These are phyloP conservation scores for Lasioglossum marginatum DNA, from an alignment of 2,888 invertebrate species.

Conservation along the genomic window DNA sequence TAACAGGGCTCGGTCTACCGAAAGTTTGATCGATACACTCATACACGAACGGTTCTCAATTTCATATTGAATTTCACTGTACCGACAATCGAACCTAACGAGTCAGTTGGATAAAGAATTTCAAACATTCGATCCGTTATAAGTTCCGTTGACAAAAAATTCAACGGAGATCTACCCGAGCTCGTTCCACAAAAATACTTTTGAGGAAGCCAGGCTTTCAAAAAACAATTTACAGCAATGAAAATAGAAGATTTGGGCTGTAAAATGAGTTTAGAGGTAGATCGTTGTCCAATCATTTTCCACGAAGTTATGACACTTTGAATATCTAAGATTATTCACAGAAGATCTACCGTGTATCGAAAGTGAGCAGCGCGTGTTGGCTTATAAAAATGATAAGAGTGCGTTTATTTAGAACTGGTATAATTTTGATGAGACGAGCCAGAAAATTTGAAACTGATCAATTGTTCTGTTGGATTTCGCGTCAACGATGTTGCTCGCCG, in stretches of 20 bases:
- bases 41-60: not conserved
- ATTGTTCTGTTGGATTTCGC: not conserved
- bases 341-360: no score
- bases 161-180: no score
- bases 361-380: no score
- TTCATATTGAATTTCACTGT: not conserved
- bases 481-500: not conserved
- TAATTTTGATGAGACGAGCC: not conserved
- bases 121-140: not conserved
- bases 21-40: constrained; percentile 4
- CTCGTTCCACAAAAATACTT: not conserved
- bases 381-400: no score
- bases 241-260: no score
- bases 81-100: not conserved
- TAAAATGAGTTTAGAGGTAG: no score
- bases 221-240: no score
- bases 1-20: not conserved
- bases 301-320: no score
- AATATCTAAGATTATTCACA: no score
- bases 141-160: not conserved
- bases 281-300: no score
- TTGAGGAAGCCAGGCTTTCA: not conserved
- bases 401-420: not conserved
- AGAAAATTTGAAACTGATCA: not conserved
- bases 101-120: not conserved